Evolutionary conservation across 2,797 vertebrate species (phyloP).

Genomic region (Acropternis orthonyx): DNA sequence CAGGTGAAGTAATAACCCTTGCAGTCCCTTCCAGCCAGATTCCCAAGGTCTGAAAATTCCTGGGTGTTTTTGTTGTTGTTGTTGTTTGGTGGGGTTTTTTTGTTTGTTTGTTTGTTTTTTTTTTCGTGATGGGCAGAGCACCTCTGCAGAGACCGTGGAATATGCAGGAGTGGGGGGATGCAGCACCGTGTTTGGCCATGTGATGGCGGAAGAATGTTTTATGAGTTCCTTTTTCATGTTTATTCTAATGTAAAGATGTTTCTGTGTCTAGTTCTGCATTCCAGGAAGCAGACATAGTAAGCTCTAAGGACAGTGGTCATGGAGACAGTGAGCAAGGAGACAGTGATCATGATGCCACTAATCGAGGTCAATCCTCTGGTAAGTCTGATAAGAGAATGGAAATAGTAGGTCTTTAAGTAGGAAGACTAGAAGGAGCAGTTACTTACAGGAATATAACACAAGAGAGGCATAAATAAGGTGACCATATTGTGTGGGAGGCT

Average conservation of each 20-base stretch:
- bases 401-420: slow-evolving; percentile 59
- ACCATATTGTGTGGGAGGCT: background rate
- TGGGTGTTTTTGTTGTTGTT: background rate
- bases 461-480: background rate
- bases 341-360: slow-evolving; percentile 97
- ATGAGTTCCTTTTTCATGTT: slow-evolving; percentile 61
- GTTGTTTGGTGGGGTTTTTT: no score
- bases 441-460: background rate
- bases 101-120: background rate
- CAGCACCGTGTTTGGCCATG: slow-evolving; percentile 83
- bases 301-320: slow-evolving; percentile 98
- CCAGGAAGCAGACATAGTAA: slow-evolving; percentile 98
- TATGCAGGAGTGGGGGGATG: slow-evolving; percentile 55
- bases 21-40: background rate
- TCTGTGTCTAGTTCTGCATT: slow-evolving; percentile 91
- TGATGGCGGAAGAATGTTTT: slow-evolving; percentile 87
- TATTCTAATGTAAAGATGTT: slow-evolving; percentile 71
- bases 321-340: slow-evolving; percentile 99
- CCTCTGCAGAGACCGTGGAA: background rate
- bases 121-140: background rate
- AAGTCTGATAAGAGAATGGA: slow-evolving; percentile 77
- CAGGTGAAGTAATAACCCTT: background rate
- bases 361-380: slow-evolving; percentile 96
- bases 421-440: slow-evolving; percentile 14
- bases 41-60: background rate